These are phyloP conservation scores for Pagrus major DNA, from an alignment of 2,113 vertebrate genomes.

Conservation along the genomic window DNA sequence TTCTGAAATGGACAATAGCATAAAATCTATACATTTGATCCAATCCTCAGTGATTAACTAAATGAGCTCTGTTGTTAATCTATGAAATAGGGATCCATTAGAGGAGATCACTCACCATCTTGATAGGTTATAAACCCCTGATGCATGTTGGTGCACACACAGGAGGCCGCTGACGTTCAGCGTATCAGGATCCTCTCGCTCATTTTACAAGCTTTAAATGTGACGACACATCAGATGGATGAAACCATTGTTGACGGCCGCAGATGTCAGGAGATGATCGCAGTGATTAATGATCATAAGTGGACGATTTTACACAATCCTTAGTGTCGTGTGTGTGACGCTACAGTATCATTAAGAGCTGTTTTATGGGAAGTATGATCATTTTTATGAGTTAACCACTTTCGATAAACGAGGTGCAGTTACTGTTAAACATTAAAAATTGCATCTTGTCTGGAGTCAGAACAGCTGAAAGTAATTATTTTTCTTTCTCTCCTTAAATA, in stretches of 20 bases:
- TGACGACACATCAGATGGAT: neutral
- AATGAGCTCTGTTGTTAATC: constrained; percentile 66
- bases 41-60: constrained; percentile 64
- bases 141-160: neutral
- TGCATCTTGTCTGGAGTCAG: neutral
- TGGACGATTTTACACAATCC: neutral
- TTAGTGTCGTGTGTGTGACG: neutral
- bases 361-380: neutral
- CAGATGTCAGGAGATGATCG: constrained; percentile 44
- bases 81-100: constrained; percentile 59
- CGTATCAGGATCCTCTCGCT: constrained; percentile 13
- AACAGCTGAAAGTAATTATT: neutral
- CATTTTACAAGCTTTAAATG: constrained; percentile 25
- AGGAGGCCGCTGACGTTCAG: constrained; percentile 1
- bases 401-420: too few relatives aligned
- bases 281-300: constrained; percentile 36
- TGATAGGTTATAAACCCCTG: constrained; percentile 21
- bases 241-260: neutral
- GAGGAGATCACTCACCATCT: constrained; percentile 43
- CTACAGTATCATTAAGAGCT: neutral
- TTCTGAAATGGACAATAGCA: constrained; percentile 49
- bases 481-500: neutral
- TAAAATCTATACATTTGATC: constrained; percentile 57
- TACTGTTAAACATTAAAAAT: neutral
- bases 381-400: neutral